Evolutionary conservation across 2,888 invertebrate species (phyloP), one percentile per base, ranked within the genome.

Genomic region (Tiphia femorata): DNA sequence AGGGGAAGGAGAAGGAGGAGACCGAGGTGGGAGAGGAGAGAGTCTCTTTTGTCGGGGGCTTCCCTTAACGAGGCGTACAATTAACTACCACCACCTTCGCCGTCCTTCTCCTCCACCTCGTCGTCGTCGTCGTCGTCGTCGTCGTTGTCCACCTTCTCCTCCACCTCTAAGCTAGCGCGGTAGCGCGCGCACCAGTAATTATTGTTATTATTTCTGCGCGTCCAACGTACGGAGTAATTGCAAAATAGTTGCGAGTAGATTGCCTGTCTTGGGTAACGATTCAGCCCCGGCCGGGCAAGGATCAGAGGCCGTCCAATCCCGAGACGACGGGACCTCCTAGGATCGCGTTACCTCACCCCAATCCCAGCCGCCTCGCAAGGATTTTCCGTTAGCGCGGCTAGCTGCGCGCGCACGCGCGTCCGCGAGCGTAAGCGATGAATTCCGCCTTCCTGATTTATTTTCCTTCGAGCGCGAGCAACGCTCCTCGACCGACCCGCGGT

Each of bases 121-220:
- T n/a, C n/a, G n/a, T n/a, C n/a, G n/a, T n/a, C 25, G 33, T 3
- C 30, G 1, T 14, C 23, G n/a, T n/a, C n/a, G n/a, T n/a, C n/a
- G n/a, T n/a, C n/a, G n/a, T n/a, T n/a, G n/a, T n/a, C n/a, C n/a
- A n/a, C n/a, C n/a, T n/a, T n/a, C n/a, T n/a, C n/a, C n/a, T n/a
- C n/a, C n/a, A n/a, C n/a, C n/a, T n/a, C n/a, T n/a, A n/a, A n/a
- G n/a, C n/a, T n/a, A n/a, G 19, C 46, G 48, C 59, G 64, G 68
- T 66, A 60, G 68, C 60, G 14, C 50, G 29, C 43, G n/a, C n/a
- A n/a, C n/a, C n/a, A n/a, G n/a, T 67, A 68, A 68, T 67, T 64
- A 67, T 67, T 58, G 60, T 67, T 68, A 67, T 68, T 67, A 67
- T 64, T 64, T 50, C 56, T 19, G 20, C 40, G 43, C 55, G 52